These are phyloP conservation scores for Galbula dea DNA, from an alignment of 2,113 vertebrate genomes.

Conservation along the genomic window DNA sequence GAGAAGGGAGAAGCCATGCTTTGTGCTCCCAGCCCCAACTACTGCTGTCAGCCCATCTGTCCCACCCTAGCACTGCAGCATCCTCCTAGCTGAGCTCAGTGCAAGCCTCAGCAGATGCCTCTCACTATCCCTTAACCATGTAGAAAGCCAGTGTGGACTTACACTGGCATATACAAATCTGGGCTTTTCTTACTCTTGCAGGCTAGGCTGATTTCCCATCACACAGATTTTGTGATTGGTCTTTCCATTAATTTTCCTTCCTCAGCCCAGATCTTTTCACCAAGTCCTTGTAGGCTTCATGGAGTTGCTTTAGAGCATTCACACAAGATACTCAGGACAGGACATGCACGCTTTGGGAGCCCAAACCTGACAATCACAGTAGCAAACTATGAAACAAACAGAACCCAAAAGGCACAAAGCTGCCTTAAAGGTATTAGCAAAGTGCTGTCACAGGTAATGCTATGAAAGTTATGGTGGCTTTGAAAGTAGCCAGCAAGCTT, in stretches of 20 bases:
- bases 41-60: neutral
- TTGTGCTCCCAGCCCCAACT: neutral
- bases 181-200: neutral
- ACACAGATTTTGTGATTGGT: neutral
- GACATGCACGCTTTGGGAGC: accelerated
- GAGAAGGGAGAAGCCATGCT: slow-evolving; percentile 33
- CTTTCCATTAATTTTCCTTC: neutral
- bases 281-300: neutral
- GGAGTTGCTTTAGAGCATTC: neutral
- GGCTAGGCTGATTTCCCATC: neutral
- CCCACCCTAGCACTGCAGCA: neutral
- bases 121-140: neutral
- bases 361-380: neutral
- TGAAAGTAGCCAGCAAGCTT: neutral
- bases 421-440: neutral
- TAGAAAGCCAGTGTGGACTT: neutral
- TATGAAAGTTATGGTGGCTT: neutral
- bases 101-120: neutral
- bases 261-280: neutral
- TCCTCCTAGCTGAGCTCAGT: slow-evolving; percentile 21
- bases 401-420: neutral
- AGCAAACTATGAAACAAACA: neutral
- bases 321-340: neutral
- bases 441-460: accelerated
- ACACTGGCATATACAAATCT: neutral